phyloP scores from a whole-genome alignment of 2,888 invertebrate species.

The Eupithecia vulgata region DNA sequence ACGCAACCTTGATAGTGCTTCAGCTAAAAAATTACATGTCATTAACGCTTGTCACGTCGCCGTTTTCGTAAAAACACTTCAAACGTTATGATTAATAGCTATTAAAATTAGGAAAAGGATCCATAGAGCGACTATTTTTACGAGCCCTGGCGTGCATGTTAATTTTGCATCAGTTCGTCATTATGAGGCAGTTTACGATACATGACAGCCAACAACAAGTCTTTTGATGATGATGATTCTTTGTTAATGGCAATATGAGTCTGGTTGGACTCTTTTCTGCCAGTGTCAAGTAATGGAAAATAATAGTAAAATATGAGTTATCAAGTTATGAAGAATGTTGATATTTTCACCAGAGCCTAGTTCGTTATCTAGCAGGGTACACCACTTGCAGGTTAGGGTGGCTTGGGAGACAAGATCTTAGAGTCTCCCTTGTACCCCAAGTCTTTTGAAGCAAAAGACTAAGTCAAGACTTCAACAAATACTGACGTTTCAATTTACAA shows the following conservation, averaged over 20 bases:
- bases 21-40: neutral
- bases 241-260: too few relatives aligned
- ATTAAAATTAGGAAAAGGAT: conserved; percentile 34
- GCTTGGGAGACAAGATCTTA: too few relatives aligned
- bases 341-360: too few relatives aligned
- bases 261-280: too few relatives aligned
- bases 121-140: conserved; percentile 1
- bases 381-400: too few relatives aligned
- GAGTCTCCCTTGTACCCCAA: too few relatives aligned
- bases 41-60: neutral
- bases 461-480: neutral
- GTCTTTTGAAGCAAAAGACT: neutral
- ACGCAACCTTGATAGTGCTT: neutral
- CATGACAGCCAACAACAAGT: neutral
- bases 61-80: neutral
- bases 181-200: neutral
- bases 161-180: neutral
- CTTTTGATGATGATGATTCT: too few relatives aligned
- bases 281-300: too few relatives aligned
- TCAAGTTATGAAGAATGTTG: too few relatives aligned
- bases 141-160: neutral
- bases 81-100: conserved; percentile 32
- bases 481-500: too few relatives aligned
- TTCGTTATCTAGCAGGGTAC: too few relatives aligned
- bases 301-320: too few relatives aligned